These are phyloP conservation scores for Ommatoiulus sabulosus DNA, from an alignment of 2,888 invertebrate species.

Conservation along the genomic window DNA sequence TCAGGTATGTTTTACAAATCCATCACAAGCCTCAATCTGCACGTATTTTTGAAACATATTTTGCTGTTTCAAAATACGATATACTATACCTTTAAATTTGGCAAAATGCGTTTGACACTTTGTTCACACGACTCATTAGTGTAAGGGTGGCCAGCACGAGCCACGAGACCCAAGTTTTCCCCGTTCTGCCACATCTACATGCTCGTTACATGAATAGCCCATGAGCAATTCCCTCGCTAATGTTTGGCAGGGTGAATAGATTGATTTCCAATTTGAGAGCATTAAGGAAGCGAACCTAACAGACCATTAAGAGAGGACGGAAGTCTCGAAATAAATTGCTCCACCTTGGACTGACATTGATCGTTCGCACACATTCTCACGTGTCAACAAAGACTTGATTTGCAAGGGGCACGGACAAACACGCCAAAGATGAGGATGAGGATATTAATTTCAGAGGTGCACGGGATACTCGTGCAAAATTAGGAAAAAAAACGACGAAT, in stretches of 20 bases:
- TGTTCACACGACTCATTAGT: no score
- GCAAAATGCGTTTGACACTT: no score
- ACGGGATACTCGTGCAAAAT: no score
- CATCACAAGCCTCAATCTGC: no score
- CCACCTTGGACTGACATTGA: conserved; percentile 27
- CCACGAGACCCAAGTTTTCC: no score
- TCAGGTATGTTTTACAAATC: no score
- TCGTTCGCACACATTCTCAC: not conserved
- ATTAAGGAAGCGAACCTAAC: conserved; percentile 3
- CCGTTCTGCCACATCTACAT: not conserved
- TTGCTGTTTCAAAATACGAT: no score
- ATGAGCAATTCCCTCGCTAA: not conserved
- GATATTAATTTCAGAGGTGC: conserved; percentile 13
- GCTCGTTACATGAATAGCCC: not conserved
- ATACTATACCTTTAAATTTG: no score
- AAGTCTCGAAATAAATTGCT: conserved; percentile 1
- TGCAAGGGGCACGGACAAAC: not conserved
- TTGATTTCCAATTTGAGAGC: conserved; percentile 9
- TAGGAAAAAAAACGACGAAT: no score
- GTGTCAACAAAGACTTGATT: conserved; percentile 20
- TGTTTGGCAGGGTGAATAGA: not conserved
- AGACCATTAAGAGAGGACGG: conserved; percentile 1
- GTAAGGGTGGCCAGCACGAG: no score
- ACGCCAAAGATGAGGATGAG: no score
- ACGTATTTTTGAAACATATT: no score